Evolutionary conservation across 2,888 invertebrate species (phyloP), one percentile per base, ranked within the genome.

Genomic region (Limnephilus rhombicus): DNA sequence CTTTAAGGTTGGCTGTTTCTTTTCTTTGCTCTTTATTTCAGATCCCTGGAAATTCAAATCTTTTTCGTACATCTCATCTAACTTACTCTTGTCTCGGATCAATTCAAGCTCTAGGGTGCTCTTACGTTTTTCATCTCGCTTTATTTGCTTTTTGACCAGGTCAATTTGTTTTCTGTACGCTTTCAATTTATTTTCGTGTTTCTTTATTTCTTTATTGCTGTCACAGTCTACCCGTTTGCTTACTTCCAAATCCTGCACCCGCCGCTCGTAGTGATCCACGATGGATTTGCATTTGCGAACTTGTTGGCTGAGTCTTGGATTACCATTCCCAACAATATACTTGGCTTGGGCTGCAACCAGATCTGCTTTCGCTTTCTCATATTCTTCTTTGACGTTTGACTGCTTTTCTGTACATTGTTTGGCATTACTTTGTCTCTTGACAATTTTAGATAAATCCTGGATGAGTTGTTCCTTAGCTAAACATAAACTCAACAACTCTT

Each of bases 101-200:
- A 98, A 95, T 95, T 98, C 97, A 92, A 96, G 95, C 94, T 98
- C 98, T 94, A 98, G 96, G 85, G 97, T 97, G 93, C 97, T 97
- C 94, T 97, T 97, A 13, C 97, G 95, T 94, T 98, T 98, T 94
- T 98, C 97, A 94, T 98, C 98, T 94, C 97, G 97, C 94, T 97
- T 97, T 34, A 98, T 96, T 94, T 97, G 97, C 94, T 97, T 97
- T 94, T 97, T 97, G 88, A 98, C 95, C 94, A 97, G 97, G 90
- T 98, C 98, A 94, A 98, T 96, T 94, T 98, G 97, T 94, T 98
- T 98, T 94, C 97, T 97, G 0, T 98, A 98, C 12, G 97, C 97
- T 94, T 97, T 97, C 4, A 98, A 95, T 94, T 98, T 98, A 93
- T 97, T 97, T 94, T 98, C 97, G 93, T 98, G 96, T 94, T 98